A percentile compares a stretch with the other conserved stretches of the same genome.
Conservation (phyloP, 1,140 invertebrate species). For the Hylaeus anthracinus region DNA sequence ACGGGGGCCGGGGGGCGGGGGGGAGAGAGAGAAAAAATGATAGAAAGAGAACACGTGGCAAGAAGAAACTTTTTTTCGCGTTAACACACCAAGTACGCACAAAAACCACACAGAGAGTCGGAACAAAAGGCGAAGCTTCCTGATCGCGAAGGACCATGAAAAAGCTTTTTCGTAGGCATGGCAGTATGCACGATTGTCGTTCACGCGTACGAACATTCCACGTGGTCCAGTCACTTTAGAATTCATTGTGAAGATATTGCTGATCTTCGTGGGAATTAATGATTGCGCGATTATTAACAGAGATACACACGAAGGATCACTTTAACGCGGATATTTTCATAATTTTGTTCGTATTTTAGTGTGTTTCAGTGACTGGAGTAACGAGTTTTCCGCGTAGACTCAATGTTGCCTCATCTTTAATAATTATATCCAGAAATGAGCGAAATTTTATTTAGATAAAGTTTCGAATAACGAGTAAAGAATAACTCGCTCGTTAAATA, state of each 20-base stretch:
- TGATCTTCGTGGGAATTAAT: too few species aligned
- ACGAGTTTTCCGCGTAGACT: not conserved
- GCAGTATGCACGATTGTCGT: constrained; percentile 25
- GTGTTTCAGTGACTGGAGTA: too few species aligned
- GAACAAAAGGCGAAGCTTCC: not conserved
- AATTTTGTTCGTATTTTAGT: too few species aligned
- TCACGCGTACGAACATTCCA: not conserved
- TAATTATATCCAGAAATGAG: constrained; percentile 1
- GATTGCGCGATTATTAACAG: too few species aligned
- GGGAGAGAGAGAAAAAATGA: too few species aligned
- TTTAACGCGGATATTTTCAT: too few species aligned
- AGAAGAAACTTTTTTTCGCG: constrained; percentile 37
- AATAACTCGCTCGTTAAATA: too few species aligned
- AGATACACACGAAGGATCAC: too few species aligned
- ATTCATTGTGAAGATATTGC: too few species aligned
- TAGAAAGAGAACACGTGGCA: constrained; percentile 40
- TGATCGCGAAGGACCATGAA: not conserved
- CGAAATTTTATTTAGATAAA: too few species aligned
- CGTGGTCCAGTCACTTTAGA: not conserved
- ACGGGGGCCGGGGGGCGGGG: too few species aligned
- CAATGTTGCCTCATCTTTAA: constrained; percentile 15
- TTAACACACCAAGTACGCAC: constrained; percentile 14
- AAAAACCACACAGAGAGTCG: not conserved
- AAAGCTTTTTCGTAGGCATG: constrained; percentile 39
- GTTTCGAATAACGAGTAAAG: too few species aligned